A percentile compares a stretch with the other conserved stretches of the same genome.
Evolutionary conservation across 2,797 vertebrate genomes (phyloP).

Genomic region (Dipus sagitta): DNA sequence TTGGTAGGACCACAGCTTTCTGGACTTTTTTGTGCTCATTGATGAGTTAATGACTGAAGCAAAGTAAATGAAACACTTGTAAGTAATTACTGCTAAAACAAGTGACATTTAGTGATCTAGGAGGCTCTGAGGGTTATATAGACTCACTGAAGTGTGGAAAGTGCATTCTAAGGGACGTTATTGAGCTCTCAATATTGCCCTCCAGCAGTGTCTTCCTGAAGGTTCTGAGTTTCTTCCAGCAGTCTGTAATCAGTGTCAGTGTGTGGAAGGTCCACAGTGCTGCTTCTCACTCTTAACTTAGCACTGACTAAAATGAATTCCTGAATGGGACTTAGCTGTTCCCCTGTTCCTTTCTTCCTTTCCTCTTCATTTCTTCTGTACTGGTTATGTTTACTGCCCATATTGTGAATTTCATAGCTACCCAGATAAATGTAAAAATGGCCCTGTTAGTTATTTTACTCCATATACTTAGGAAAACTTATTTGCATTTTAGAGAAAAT

Average conservation of each 20-base stretch:
- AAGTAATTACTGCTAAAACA: constrained; percentile 45
- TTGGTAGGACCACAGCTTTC: constrained; percentile 39
- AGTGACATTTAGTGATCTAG: background rate
- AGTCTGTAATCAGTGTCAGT: background rate
- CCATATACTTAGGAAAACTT: constrained; percentile 12
- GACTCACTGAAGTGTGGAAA: background rate
- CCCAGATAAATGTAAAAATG: constrained; percentile 25
- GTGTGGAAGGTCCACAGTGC: background rate
- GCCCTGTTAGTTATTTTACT: background rate
- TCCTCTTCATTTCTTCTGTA: background rate
- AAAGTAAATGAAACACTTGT: constrained; percentile 30
- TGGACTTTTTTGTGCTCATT: constrained; percentile 58
- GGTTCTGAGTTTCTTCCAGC: constrained; percentile 34
- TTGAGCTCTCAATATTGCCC: constrained; percentile 22
- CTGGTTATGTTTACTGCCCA: background rate
- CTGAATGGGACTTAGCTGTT: background rate
- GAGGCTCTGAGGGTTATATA: background rate
- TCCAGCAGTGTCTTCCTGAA: constrained; percentile 44
- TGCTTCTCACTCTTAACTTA: constrained; percentile 43
- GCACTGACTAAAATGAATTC: background rate
- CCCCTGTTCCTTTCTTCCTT: background rate
- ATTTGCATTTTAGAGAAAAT: constrained; percentile 51
- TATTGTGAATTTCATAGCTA: background rate
- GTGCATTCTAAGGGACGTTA: constrained; percentile 14
- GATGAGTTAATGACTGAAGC: constrained; percentile 67